phyloP scores from a whole-genome alignment of 92 coral and sea anemone genomes.

The Blastomussa wellsi region DNA sequence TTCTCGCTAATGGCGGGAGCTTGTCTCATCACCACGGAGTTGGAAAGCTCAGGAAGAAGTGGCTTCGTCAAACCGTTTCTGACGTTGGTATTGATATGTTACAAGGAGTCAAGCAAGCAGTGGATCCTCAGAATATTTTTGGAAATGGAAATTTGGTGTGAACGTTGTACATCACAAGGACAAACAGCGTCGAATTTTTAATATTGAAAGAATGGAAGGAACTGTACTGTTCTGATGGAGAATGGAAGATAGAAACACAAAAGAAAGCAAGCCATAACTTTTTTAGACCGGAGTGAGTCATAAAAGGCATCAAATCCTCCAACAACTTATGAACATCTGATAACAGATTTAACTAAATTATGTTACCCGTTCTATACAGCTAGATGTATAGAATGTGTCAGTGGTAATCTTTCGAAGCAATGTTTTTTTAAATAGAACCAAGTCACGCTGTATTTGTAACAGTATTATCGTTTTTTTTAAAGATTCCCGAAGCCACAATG shows the following conservation, averaged over 20 bases:
- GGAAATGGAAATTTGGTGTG: constrained; percentile 77
- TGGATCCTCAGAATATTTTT: constrained; percentile 95
- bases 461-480: no score
- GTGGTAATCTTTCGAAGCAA: no score
- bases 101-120: constrained; percentile 75
- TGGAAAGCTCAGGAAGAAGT: constrained; percentile 93
- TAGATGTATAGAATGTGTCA: no score
- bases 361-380: no score
- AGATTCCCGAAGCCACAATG: no score
- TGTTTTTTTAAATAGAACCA: no score
- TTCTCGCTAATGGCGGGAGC: constrained; percentile 95
- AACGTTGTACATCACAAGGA: not conserved
- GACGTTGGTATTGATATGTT: constrained; percentile 89
- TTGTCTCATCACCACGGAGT: constrained; percentile 97
- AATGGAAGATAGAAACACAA: not conserved
- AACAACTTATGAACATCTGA: no score
- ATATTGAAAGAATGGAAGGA: not conserved
- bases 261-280: not conserved
- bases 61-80: constrained; percentile 88
- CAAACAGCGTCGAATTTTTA: not conserved
- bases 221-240: not conserved
- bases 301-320: no score
- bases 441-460: no score
- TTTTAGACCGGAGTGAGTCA: no score
- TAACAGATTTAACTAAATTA: no score